phyloP scores from a whole-genome alignment of 2,797 vertebrate genomes.

The Chloroceryle amazona region DNA sequence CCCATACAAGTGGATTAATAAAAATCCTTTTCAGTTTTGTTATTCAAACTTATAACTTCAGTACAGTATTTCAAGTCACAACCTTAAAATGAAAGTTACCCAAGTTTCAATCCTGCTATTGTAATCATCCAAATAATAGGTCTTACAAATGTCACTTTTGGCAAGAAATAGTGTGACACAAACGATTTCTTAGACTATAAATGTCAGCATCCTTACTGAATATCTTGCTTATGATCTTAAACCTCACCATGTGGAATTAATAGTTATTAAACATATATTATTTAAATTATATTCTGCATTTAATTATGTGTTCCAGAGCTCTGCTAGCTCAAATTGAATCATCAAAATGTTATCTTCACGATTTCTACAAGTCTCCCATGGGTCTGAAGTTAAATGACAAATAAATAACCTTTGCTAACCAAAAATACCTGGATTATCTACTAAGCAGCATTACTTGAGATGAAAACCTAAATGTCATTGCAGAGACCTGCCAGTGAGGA shows the following conservation, averaged over 20 bases:
- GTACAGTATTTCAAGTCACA: not conserved
- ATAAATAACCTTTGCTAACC: conserved; percentile 23
- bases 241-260: not conserved
- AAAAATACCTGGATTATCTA: conserved; percentile 18
- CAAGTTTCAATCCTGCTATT: not conserved
- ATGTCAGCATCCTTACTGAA: not conserved
- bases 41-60: not conserved
- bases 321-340: not conserved
- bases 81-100: not conserved
- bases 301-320: not conserved
- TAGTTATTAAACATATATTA: not conserved
- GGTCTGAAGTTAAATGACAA: not conserved
- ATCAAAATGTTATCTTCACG: not conserved
- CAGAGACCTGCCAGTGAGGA: not conserved
- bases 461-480: not conserved
- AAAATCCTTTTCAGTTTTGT: not conserved
- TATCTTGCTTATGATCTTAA: not conserved
- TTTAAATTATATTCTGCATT: not conserved
- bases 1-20: not conserved
- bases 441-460: not conserved
- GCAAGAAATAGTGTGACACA: not conserved
- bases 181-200: not conserved
- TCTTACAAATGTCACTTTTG: not conserved
- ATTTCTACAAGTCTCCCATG: not conserved
- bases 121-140: not conserved